Evolutionary conservation across 2,888 invertebrate genomes (phyloP).

Genomic region (Synanthedon formicaeformis): DNA sequence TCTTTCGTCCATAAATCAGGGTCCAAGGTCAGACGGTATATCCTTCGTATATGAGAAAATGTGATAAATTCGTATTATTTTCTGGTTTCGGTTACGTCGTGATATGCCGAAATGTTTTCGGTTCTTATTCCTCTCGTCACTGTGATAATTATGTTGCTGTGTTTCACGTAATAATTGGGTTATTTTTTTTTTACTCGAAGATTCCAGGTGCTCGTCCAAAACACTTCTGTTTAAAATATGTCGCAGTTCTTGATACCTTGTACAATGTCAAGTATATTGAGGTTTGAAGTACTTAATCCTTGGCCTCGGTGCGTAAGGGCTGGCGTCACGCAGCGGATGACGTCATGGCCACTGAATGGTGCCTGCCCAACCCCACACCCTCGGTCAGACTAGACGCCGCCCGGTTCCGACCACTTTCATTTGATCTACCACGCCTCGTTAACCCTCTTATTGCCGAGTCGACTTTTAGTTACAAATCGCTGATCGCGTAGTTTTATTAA

Average conservation of each 20-base stretch:
- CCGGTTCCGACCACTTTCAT: conserved; percentile 9
- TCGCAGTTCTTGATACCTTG: neutral
- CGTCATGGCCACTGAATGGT: conserved; percentile 31
- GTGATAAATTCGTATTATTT: too few relatives aligned
- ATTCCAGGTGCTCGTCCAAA: too few relatives aligned
- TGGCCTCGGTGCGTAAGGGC: conserved; percentile 41
- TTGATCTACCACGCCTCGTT: conserved; percentile 4
- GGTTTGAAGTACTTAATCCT: conserved; percentile 33
- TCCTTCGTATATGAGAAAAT: too few relatives aligned
- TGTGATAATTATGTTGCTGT: neutral
- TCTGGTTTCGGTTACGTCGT: too few relatives aligned
- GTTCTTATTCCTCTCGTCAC: too few relatives aligned
- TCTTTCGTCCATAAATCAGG: conserved; percentile 33
- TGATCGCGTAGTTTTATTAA: neutral
- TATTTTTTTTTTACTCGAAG: neutral
- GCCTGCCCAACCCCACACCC: conserved; percentile 20
- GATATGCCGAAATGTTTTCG: too few relatives aligned
- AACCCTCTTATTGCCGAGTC: neutral
- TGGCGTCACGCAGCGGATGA: conserved; percentile 42
- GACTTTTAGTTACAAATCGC: neutral
- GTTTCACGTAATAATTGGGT: neutral
- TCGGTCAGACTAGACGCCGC: conserved; percentile 27
- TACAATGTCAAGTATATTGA: conserved; percentile 45
- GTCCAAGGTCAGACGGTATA: conserved; percentile 26
- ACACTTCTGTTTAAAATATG: too few relatives aligned